Evolutionary conservation across 2,113 vertebrate genomes (phyloP).

Genomic region (mouse (Mus musculus)): GRCm39 chr4:63229501-63230000

Average conservation of each 20-base stretch:
- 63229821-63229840: not conserved
- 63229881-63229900: not conserved
- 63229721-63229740: not conserved
- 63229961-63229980: slow-evolving; percentile 1
- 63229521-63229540: not conserved
- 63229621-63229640: not conserved
- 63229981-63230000: slow-evolving; percentile 10
- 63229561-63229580: not conserved
- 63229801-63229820: not conserved
- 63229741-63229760: not conserved
- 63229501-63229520: no score
- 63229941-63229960: not conserved
- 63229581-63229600: not conserved
- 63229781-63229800: not conserved
- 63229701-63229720: not conserved
- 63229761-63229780: not conserved
- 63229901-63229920: not conserved
- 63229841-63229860: not conserved
- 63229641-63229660: not conserved
- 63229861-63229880: not conserved
- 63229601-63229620: not conserved
- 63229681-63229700: not conserved
- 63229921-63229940: not conserved
- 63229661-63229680: not conserved
- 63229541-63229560: not conserved